These are phyloP conservation scores for Naja naja DNA, from an alignment of 2,113 vertebrate species.

Conservation along the genomic window DNA sequence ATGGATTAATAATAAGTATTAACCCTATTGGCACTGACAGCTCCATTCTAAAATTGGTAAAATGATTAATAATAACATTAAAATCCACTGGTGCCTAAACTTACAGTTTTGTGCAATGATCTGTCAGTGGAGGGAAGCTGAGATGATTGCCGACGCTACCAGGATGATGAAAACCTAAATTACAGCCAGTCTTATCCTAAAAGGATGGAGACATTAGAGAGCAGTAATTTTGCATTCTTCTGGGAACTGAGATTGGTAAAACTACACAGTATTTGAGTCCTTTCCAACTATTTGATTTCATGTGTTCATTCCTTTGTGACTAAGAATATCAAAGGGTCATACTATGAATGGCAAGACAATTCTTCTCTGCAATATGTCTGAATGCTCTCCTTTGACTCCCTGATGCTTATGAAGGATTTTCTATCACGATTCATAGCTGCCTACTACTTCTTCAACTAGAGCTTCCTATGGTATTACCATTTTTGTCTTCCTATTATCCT, in stretches of 20 bases:
- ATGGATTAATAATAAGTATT: not conserved
- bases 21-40: not conserved
- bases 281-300: not conserved
- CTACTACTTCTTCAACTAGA: not conserved
- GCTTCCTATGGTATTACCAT: not conserved
- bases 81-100: not conserved
- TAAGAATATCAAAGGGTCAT: not conserved
- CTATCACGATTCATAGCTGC: not conserved
- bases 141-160: not conserved
- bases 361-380: not conserved
- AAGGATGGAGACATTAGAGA: not conserved
- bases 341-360: not conserved
- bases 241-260: not conserved
- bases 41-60: slow-evolving; percentile 2
- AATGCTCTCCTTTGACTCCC: not conserved
- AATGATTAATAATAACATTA: not conserved
- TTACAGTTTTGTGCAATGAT: slow-evolving; percentile 33
- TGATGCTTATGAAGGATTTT: not conserved
- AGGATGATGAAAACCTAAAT: not conserved
- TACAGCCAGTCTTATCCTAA: slow-evolving; percentile 26
- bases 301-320: not conserved
- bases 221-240: not conserved
- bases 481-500: not conserved
- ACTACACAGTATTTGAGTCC: not conserved
- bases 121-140: slow-evolving; percentile 21